Evolutionary conservation across 2,113 vertebrate species (phyloP).

Genomic region (Xiphias gladius): DNA sequence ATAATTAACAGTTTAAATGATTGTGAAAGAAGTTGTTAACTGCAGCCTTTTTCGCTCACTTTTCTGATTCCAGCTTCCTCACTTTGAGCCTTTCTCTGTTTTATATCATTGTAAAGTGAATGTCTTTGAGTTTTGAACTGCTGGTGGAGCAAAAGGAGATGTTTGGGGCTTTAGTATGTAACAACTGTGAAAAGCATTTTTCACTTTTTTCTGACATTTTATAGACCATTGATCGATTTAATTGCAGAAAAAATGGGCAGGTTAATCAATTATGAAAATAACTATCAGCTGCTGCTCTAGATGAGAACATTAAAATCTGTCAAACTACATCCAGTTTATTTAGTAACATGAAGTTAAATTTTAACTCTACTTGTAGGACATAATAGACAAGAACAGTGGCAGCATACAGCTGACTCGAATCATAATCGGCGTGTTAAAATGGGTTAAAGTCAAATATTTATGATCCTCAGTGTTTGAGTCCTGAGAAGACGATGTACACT

Average conservation of each 20-base stretch:
- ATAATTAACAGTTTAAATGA: too few species aligned
- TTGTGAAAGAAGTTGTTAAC: too few species aligned
- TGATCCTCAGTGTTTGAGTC: constrained; percentile 8
- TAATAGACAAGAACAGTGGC: constrained; percentile 27
- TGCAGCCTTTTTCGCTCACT: too few species aligned
- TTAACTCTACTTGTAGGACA: constrained; percentile 35
- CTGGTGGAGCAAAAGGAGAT: background rate
- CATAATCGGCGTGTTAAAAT: constrained; percentile 1
- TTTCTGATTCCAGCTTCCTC: background rate
- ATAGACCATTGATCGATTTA: background rate
- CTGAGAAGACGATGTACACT: background rate
- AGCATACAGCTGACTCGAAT: background rate
- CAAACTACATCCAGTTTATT: constrained; percentile 5
- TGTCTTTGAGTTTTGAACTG: background rate
- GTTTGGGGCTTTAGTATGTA: background rate
- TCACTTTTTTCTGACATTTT: background rate
- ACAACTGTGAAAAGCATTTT: background rate
- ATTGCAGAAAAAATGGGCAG: background rate
- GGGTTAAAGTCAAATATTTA: constrained; percentile 31
- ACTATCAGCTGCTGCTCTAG: background rate
- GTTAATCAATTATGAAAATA: background rate
- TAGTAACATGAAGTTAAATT: constrained; percentile 27
- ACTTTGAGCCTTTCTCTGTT: too few species aligned
- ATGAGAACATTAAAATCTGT: background rate
- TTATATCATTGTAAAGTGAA: background rate